Conservation (phyloP, 2,888 invertebrate species). For the Autographa gamma region DNA sequence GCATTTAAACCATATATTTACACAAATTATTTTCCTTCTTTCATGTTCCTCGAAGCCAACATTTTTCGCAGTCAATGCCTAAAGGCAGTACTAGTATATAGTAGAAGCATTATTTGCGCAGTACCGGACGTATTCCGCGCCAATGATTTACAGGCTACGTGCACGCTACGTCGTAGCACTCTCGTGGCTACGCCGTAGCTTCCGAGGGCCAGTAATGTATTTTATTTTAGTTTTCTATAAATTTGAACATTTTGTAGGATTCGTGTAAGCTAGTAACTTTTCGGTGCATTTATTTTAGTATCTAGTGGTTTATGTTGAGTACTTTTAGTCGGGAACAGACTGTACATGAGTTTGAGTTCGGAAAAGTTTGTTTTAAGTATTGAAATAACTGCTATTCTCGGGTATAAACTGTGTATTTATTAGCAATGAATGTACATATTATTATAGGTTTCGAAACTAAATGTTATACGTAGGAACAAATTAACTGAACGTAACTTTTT, state of each 20-base stretch:
- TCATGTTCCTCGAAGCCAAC: conserved; percentile 26
- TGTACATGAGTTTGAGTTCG: not conserved
- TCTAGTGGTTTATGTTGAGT: conserved; percentile 10
- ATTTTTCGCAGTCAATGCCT: conserved; percentile 26
- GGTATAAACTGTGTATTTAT: too few relatives aligned
- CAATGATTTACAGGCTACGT: conserved; percentile 57
- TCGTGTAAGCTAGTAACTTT: conserved; percentile 15
- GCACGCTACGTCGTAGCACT: conserved; percentile 58
- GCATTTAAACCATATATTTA: conserved; percentile 8
- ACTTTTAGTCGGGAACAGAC: conserved; percentile 15
- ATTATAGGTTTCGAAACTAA: too few relatives aligned
- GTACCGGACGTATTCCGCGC: conserved; percentile 46
- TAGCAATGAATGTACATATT: too few relatives aligned
- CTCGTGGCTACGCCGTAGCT: conserved; percentile 47
- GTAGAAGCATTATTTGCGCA: conserved; percentile 48
- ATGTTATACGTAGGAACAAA: too few relatives aligned
- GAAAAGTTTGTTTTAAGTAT: not conserved
- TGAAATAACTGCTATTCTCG: too few relatives aligned
- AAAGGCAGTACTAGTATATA: conserved; percentile 40
- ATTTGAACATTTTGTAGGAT: conserved; percentile 33
- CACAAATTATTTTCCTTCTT: conserved; percentile 8
- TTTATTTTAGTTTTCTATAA: conserved; percentile 50
- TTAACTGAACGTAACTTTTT: too few relatives aligned
- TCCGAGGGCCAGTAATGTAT: conserved; percentile 38
- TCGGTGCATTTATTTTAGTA: conserved; percentile 27